phyloP scores from a whole-genome alignment of 2,888 invertebrate genomes.

The Philopedon plagiatum region DNA sequence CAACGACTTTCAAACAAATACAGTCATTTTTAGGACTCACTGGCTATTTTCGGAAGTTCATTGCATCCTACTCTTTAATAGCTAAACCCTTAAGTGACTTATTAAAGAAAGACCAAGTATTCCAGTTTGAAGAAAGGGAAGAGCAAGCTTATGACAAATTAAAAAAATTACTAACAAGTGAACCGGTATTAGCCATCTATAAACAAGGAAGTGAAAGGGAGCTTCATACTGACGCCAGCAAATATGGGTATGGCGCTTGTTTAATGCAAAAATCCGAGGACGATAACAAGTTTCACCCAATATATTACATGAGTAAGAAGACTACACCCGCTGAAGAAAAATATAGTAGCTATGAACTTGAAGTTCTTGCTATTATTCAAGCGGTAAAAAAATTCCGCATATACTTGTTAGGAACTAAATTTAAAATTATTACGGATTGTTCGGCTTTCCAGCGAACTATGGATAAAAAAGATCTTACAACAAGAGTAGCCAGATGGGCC shows the following conservation, averaged over 20 bases:
- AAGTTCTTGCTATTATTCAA: constrained; percentile 55
- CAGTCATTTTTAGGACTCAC: too few species aligned
- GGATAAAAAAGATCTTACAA: constrained; percentile 55
- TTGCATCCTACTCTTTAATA: too few species aligned
- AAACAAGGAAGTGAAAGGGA: constrained; percentile 48
- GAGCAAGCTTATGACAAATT: constrained; percentile 36
- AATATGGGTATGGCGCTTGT: constrained; percentile 50
- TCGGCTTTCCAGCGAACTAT: constrained; percentile 58
- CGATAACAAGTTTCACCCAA: constrained; percentile 53
- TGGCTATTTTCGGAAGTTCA: too few species aligned
- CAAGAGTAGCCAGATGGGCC: constrained; percentile 60
- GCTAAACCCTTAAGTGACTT: too few species aligned
- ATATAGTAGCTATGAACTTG: constrained; percentile 25
- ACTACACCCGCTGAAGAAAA: constrained; percentile 3
- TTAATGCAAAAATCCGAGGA: constrained; percentile 46
- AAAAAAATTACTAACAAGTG: constrained; percentile 45
- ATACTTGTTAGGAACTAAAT: constrained; percentile 45
- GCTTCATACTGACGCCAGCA: constrained; percentile 54
- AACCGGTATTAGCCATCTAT: constrained; percentile 50
- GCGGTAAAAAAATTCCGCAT: constrained; percentile 61
- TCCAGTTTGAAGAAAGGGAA: background rate
- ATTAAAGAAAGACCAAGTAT: too few species aligned
- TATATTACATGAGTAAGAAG: constrained; percentile 56
- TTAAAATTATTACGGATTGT: constrained; percentile 52
- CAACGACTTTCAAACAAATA: too few species aligned